Evolutionary conservation across 2,113 vertebrate species (phyloP), one percentile per base, ranked within the genome.

Genomic region (Nothobranchius furzeri): DNA sequence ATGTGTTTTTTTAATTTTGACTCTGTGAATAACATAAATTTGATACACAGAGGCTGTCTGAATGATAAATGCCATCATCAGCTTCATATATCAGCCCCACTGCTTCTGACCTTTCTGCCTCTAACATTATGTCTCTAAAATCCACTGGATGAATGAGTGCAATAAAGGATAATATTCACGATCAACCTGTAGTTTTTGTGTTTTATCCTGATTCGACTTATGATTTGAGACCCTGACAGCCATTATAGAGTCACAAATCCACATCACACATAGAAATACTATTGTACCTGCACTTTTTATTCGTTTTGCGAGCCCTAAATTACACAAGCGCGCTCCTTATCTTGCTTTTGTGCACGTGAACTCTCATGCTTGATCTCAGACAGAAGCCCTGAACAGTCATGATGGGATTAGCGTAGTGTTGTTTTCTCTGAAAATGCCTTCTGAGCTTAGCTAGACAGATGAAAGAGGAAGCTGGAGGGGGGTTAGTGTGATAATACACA

Each of bases 391-490:
- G 35, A 70, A 48, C 74, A 43, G 37, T 78, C 62, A 30, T 61
- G 53, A 54, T 63, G 56, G 54, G 72, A 68, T 62, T 66, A 53
- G 56, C 54, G 43, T 55, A 43, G 52, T 52, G 55, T 68, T 77
- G 47, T 76, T 66, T 73, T 71, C 73, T 60, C 8, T 52, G 49
- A 81, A 67, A 72, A 76, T 60, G 63, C 48, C 48, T 71, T 56
- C 75, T 78, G 74, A 81, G 79, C 64, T 60, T 61, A 60, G 51
- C 70, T n/a, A 8, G 79, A 73, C 66, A 45, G 76, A 80, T 66
- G 40, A 75, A 62, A 76, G 70, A 43, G 60, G 65, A 67, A 52
- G 70, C 62, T 72, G 78, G 56, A 59, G 60, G 51, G 42, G 82
- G 76, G 37, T 40, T 65, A 24, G 46, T 47, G 55, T 56, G 54